These are phyloP conservation scores for Hypselothyrea guttata DNA, from an alignment of 2,888 invertebrate species.

Conservation along the genomic window DNA sequence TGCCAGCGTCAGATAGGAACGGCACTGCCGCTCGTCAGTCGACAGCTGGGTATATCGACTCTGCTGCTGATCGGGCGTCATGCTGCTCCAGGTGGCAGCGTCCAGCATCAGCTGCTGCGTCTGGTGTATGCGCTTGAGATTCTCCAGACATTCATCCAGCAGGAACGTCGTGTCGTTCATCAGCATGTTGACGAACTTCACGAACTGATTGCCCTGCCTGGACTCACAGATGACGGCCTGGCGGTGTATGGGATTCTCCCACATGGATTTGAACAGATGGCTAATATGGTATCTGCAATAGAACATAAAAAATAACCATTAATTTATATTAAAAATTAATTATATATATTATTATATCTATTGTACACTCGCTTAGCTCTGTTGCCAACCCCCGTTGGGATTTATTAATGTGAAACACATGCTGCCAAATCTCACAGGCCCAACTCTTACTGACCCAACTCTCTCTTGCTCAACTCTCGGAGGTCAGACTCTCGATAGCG, in stretches of 20 bases:
- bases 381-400: too few relatives aligned
- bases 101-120: slow-evolving; percentile 89
- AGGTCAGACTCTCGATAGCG: too few relatives aligned
- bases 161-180: slow-evolving; percentile 99
- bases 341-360: too few relatives aligned
- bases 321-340: too few relatives aligned
- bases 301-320: too few relatives aligned
- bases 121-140: slow-evolving; percentile 92
- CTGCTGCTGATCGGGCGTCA: slow-evolving; percentile 88
- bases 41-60: slow-evolving; percentile 89
- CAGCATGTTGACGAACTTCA: slow-evolving; percentile 97
- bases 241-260: slow-evolving; percentile 94
- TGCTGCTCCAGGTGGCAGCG: slow-evolving; percentile 86
- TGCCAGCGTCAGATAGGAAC: slow-evolving; percentile 94
- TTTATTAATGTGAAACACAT: too few relatives aligned
- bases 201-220: slow-evolving; percentile 94
- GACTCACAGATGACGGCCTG: slow-evolving; percentile 95
- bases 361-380: too few relatives aligned
- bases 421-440: too few relatives aligned
- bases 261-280: slow-evolving; percentile 97
- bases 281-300: slow-evolving; percentile 95
- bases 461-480: too few relatives aligned
- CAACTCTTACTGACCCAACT: too few relatives aligned
- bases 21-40: slow-evolving; percentile 93
- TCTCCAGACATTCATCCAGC: slow-evolving; percentile 96